phyloP scores from a whole-genome alignment of 2,797 vertebrate genomes.

The Myripristis jacobus region DNA sequence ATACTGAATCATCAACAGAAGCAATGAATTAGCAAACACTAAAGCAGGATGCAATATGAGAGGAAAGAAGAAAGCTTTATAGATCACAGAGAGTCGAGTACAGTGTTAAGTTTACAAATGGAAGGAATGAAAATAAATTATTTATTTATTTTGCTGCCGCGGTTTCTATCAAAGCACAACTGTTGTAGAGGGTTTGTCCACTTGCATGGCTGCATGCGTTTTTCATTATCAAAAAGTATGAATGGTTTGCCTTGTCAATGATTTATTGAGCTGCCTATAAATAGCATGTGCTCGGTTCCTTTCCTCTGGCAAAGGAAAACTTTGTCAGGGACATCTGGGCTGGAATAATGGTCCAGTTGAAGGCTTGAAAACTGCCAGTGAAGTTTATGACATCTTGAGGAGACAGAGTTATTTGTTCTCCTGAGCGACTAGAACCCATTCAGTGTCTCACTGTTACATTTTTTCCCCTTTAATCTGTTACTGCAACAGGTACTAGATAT shows the following conservation, averaged over 20 bases:
- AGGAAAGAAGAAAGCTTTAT: neutral
- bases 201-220: constrained; percentile 25
- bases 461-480: constrained; percentile 8
- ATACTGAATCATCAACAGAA: neutral
- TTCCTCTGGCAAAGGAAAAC: constrained; percentile 49
- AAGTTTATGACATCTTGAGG: constrained; percentile 61
- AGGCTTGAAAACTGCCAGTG: constrained; percentile 42
- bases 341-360: constrained; percentile 55
- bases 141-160: constrained; percentile 8
- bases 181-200: constrained; percentile 13
- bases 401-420: constrained; percentile 62
- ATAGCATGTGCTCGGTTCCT: constrained; percentile 57
- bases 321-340: constrained; percentile 34
- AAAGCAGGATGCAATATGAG: neutral
- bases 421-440: constrained; percentile 51
- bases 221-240: constrained; percentile 57
- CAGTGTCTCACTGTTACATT: constrained; percentile 47
- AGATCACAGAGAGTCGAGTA: too few relatives aligned
- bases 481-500: constrained; percentile 28
- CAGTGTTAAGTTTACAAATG: too few relatives aligned
- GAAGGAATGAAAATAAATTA: neutral
- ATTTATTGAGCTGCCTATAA: constrained; percentile 66
- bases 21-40: neutral
- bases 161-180: constrained; percentile 9
- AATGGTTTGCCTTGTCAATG: constrained; percentile 59